phyloP scores from a whole-genome alignment of 2,888 invertebrate species.

The Ormyrus pomaceus region DNA sequence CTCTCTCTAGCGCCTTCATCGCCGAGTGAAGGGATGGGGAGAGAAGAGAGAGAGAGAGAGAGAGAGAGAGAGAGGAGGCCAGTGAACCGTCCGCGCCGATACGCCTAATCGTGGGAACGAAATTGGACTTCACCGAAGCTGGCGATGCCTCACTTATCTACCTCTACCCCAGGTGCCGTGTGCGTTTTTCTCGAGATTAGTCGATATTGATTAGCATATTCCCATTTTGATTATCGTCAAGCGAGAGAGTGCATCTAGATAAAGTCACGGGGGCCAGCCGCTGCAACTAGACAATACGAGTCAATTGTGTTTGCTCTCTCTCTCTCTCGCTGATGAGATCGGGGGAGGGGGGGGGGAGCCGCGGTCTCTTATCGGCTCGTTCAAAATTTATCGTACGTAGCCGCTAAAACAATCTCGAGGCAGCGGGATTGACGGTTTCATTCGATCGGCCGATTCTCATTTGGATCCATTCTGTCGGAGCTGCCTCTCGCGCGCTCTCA shows the following conservation, averaged over 20 bases:
- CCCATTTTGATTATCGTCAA: slow-evolving; percentile 49
- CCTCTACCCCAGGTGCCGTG: not conserved
- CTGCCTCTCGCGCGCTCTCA: slow-evolving; percentile 39
- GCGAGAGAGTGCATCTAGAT: not conserved
- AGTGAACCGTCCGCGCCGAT: slow-evolving; percentile 59
- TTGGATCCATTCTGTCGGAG: slow-evolving; percentile 22
- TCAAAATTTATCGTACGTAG: slow-evolving; percentile 31
- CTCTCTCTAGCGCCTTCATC: not conserved
- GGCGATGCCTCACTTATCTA: slow-evolving; percentile 49
- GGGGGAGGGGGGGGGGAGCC: not conserved
- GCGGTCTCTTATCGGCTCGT: not conserved
- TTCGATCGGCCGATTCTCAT: slow-evolving; percentile 41
- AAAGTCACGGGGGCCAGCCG: not conserved
- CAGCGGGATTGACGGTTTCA: slow-evolving; percentile 24
- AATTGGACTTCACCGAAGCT: slow-evolving; percentile 57
- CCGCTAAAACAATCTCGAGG: not conserved
- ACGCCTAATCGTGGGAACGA: slow-evolving; percentile 64
- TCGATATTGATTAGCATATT: slow-evolving; percentile 50
- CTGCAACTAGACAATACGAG: not conserved
- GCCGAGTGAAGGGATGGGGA: slow-evolving; percentile 9
- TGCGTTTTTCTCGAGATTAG: slow-evolving; percentile 31
- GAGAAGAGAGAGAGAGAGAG: slow-evolving; percentile 25
- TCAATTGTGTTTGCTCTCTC: slow-evolving; percentile 23
- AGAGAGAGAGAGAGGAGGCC: slow-evolving; percentile 54
- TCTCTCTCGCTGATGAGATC: not conserved